Base-by-base conservation (phyloP, 2,113 vertebrate genomes). In the Tonatia bakeri region DNA sequence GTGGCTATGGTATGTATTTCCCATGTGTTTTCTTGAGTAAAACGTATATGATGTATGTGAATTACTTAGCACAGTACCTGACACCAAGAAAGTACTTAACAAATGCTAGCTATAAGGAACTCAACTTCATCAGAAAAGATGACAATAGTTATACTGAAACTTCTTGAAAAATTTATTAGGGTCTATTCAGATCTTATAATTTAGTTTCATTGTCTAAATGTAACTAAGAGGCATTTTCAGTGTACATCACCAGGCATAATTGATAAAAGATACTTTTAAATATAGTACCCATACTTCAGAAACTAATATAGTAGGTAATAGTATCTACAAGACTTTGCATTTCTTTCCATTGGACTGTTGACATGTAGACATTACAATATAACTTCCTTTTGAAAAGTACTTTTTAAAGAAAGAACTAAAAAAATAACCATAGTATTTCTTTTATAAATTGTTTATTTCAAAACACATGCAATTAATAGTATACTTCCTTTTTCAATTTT, bases 361-460 rank as follows among this genome's bases (percentile, higher is more conserved):
- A 43, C 3, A 72, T 70, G 7, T 45, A 76, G 45, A 59, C n/a
- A 43, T 36, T 70, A 2, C 85, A n/a, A 72, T 72, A 33, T 64
- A 88, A 64, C 8, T 96, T 90, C 7, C 4, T 87, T 70, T 92
- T 45, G 5, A 85, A 12, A 92, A 90, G 13, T 33, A 85, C 2
- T 52, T 85, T 83, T 72, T 47, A 40, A 64, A 84, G 70, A 47
- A 67, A 61, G 59, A 61, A 31, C 36, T 80, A 31, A 54, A 90
- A 28, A 61, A 20, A 14, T 64, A 28, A 17, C 33, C 14, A 26
- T 24, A 91, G 7, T 4, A 50, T 36, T 89, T 95, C 28, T 87
- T 64, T 69, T 26, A 52, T 70, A 59, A 91, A 87, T 65, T n/a
- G 2, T 77, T 95, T 79, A 90, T 81, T 96, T 95, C 26, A 87